phyloP scores from a whole-genome alignment of 2,888 invertebrate species.

The Parthenolecanium corni region DNA sequence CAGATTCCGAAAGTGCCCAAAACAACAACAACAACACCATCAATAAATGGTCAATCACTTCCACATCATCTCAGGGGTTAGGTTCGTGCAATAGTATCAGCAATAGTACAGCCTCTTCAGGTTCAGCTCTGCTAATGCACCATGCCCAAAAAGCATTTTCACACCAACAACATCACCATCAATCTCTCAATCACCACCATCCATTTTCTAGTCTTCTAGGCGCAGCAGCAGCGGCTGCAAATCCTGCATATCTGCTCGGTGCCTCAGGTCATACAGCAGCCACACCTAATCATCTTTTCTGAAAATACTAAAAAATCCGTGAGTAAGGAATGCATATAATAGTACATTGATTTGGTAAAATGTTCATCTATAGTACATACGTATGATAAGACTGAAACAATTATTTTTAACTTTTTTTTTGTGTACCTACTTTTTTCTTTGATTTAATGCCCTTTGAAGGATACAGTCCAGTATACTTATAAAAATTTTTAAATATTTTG shows the following conservation, averaged over 20 bases:
- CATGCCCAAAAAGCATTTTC: constrained; percentile 42
- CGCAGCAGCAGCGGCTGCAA: constrained; percentile 31
- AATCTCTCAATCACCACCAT: constrained; percentile 31
- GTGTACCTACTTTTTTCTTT: neutral
- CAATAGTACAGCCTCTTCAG: constrained; percentile 35
- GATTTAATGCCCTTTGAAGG: neutral
- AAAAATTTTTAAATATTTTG: neutral
- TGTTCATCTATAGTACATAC: neutral
- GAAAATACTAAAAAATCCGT: neutral
- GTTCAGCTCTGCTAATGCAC: constrained; percentile 41
- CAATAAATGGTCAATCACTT: constrained; percentile 39
- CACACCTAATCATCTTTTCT: constrained; percentile 36
- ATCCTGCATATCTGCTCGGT: constrained; percentile 35
- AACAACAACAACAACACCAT: constrained; percentile 37
- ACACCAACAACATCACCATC: constrained; percentile 37
- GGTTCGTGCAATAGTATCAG: constrained; percentile 36
- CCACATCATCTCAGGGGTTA: constrained; percentile 38
- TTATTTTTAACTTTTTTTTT: neutral
- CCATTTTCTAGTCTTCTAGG: constrained; percentile 32
- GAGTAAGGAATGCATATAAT: neutral
- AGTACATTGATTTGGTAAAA: neutral
- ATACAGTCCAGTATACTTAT: neutral
- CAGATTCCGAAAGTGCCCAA: constrained; percentile 22
- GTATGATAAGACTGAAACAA: constrained; percentile 12
- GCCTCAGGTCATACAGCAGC: constrained; percentile 34